Conservation (phyloP, 2,113 vertebrate species). For the Apodemus speciosus region DNA sequence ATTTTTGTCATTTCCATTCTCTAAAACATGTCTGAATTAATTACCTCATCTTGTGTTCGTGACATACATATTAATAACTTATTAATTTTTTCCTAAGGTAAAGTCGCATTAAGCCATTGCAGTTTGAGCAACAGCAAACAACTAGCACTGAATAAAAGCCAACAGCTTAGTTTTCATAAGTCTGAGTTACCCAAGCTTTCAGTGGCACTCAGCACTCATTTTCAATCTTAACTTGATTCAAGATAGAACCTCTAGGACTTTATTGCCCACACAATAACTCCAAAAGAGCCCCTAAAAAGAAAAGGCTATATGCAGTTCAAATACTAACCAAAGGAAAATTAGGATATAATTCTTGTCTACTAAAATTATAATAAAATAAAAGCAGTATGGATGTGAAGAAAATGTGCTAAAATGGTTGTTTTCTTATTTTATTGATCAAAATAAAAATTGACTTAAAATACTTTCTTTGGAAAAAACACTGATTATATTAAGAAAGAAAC, state of each 20-base stretch:
- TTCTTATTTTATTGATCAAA: background rate
- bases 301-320: slow-evolving; percentile 28
- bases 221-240: background rate
- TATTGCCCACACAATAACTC: background rate
- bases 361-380: slow-evolving; percentile 46
- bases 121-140: background rate
- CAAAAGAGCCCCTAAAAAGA: background rate
- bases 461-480: background rate
- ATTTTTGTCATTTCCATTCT: slow-evolving; percentile 18
- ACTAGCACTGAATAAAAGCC: background rate
- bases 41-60: background rate
- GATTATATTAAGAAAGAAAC: background rate
- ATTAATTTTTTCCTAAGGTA: background rate
- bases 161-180: background rate
- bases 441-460: slow-evolving; percentile 55
- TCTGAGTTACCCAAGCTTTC: background rate
- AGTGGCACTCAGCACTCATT: background rate
- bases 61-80: background rate
- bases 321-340: slow-evolving; percentile 11
- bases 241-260: background rate
- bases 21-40: background rate
- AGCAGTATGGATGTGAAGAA: background rate
- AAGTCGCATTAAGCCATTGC: slow-evolving; percentile 7
- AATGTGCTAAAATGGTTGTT: background rate
- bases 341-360: background rate